Evolutionary conservation across 2,888 invertebrate genomes (phyloP).

Genomic region (Cryptocephalus moraei): DNA sequence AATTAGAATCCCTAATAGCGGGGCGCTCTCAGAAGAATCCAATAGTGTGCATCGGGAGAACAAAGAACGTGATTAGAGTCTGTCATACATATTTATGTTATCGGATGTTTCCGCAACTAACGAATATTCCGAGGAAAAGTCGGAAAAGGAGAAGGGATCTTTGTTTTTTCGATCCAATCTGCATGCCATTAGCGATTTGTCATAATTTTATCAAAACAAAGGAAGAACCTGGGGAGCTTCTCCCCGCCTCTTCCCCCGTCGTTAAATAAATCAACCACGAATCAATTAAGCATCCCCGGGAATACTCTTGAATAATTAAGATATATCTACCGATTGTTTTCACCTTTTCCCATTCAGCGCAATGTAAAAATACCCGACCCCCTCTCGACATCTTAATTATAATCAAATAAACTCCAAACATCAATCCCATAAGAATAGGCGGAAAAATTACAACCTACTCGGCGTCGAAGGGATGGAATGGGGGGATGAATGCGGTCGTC

Average conservation of each 20-base stretch:
- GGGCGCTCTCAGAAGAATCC: slow-evolving; percentile 11
- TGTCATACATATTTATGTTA: slow-evolving; percentile 20
- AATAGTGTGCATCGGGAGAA: slow-evolving; percentile 15
- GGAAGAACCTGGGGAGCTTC: background rate
- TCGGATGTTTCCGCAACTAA: slow-evolving; percentile 18
- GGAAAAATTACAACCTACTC: background rate
- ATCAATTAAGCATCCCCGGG: no score
- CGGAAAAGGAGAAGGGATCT: slow-evolving; percentile 15
- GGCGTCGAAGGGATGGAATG: background rate
- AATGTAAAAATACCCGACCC: background rate
- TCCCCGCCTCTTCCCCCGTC: no score
- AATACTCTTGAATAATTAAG: no score
- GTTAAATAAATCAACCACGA: no score
- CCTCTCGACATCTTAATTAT: background rate
- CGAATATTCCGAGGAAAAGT: slow-evolving; percentile 14
- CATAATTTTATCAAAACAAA: slow-evolving; percentile 13
- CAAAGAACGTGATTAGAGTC: slow-evolving; percentile 20
- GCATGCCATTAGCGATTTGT: slow-evolving; percentile 18
- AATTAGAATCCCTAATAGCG: slow-evolving; percentile 19
- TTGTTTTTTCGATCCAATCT: slow-evolving; percentile 19
- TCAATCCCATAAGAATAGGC: background rate
- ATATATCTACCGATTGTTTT: no score
- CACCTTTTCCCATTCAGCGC: no score
- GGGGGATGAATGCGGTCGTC: background rate
- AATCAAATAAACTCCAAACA: background rate